Evolutionary conservation across 1,140 invertebrate species (phyloP).

Genomic region (Neodiprion virginianus): DNA sequence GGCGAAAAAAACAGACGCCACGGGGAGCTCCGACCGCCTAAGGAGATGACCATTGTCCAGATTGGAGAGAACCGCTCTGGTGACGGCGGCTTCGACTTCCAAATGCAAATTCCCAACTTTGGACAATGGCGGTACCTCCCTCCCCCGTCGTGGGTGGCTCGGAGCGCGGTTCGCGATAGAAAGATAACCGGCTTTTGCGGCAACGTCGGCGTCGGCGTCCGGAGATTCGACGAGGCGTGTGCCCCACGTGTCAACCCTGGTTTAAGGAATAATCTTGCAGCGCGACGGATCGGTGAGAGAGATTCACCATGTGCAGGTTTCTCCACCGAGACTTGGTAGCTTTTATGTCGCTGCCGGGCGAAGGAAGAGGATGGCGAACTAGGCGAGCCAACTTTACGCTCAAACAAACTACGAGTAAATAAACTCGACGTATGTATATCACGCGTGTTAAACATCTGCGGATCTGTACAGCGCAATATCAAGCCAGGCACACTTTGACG

Average conservation of each 20-base stretch:
- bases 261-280: neutral
- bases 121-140: neutral
- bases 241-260: slow-evolving; percentile 36
- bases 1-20: neutral
- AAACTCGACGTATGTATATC: no score
- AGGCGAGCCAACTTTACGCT: no score
- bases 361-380: no score
- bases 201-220: neutral
- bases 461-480: no score
- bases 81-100: slow-evolving; percentile 32
- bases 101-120: slow-evolving; percentile 42
- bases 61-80: neutral
- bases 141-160: slow-evolving; percentile 11
- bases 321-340: no score
- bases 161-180: neutral
- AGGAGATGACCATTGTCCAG: slow-evolving; percentile 8
- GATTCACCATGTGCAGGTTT: no score
- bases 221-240: slow-evolving; percentile 27
- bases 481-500: no score
- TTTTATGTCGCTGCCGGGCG: no score
- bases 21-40: neutral
- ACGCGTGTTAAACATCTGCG: no score
- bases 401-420: no score
- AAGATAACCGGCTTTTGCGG: neutral
- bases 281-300: no score